A percentile compares a stretch with the other conserved stretches of the same genome.
phyloP scores from a whole-genome alignment of 2,113 vertebrate species.

The Mixornis gularis region DNA sequence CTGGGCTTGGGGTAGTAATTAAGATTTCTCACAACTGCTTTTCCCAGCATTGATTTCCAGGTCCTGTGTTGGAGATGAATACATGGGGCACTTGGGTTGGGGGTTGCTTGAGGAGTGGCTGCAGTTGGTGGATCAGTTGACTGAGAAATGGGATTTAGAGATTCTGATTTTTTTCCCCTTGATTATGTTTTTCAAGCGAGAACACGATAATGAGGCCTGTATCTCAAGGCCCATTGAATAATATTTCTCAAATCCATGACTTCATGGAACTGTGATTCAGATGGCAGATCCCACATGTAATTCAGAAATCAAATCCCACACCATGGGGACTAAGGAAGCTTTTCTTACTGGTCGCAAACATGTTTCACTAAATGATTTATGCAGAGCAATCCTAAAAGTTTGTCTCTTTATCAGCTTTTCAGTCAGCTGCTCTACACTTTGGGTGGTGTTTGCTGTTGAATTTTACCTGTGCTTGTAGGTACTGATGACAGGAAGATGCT shows the following conservation, averaged over 20 bases:
- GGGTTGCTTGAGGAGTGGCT: background rate
- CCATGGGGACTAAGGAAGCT: background rate
- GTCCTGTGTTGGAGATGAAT: background rate
- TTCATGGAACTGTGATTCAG: background rate
- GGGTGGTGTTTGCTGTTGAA: background rate
- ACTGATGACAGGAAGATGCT: background rate
- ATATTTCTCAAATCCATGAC: background rate
- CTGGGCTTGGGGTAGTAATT: background rate
- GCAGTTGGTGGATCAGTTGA: background rate
- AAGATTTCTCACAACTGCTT: background rate
- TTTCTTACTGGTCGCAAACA: background rate
- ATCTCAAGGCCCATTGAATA: background rate
- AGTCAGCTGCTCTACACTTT: background rate
- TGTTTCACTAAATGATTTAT: background rate
- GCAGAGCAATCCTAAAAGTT: background rate
- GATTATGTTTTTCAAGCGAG: background rate
- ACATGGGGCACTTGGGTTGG: accelerated
- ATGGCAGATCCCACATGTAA: background rate
- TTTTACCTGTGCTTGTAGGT: background rate
- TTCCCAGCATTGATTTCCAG: background rate
- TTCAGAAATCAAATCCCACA: background rate
- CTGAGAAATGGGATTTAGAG: background rate
- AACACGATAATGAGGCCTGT: background rate
- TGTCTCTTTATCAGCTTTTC: background rate
- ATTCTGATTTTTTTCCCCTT: background rate